phyloP scores from a whole-genome alignment of 2,888 invertebrate genomes.

The Cataglyphis albicans region DNA sequence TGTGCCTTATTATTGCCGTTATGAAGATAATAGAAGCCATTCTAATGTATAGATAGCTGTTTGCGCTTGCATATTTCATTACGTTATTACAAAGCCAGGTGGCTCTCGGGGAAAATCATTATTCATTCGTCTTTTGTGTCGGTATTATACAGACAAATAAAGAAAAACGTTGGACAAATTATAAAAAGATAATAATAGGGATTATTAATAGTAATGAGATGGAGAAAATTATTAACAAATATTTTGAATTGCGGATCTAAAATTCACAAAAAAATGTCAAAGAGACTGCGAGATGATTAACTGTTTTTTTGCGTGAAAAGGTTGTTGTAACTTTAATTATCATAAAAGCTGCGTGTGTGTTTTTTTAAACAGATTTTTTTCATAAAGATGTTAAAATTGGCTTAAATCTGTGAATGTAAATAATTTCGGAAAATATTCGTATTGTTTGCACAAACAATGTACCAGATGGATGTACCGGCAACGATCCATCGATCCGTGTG shows the following conservation, averaged over 20 bases:
- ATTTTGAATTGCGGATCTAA: neutral
- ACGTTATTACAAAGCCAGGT: slow-evolving; percentile 27
- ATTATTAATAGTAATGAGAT: neutral
- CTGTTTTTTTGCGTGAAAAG: neutral
- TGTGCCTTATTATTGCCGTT: slow-evolving; percentile 37
- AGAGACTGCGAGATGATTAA: neutral
- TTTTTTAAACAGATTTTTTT: neutral
- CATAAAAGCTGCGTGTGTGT: neutral
- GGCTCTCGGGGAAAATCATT: slow-evolving; percentile 31
- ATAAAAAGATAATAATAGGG: neutral
- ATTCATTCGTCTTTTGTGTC: slow-evolving; percentile 31
- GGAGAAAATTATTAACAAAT: slow-evolving; percentile 33
- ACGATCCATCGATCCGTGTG: neutral
- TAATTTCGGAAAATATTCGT: neutral
- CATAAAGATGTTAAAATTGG: neutral
- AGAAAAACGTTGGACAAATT: slow-evolving; percentile 1
- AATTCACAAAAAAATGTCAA: neutral
- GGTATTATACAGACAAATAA: slow-evolving; percentile 8
- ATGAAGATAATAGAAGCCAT: slow-evolving; percentile 40
- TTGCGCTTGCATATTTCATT: slow-evolving; percentile 47
- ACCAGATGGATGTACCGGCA: neutral
- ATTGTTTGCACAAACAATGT: neutral
- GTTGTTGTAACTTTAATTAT: neutral
- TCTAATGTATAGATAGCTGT: slow-evolving; percentile 44
- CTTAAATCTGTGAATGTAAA: neutral